These are phyloP conservation scores for Luperina testacea DNA, from an alignment of 2,888 invertebrate genomes.

Conservation along the genomic window DNA sequence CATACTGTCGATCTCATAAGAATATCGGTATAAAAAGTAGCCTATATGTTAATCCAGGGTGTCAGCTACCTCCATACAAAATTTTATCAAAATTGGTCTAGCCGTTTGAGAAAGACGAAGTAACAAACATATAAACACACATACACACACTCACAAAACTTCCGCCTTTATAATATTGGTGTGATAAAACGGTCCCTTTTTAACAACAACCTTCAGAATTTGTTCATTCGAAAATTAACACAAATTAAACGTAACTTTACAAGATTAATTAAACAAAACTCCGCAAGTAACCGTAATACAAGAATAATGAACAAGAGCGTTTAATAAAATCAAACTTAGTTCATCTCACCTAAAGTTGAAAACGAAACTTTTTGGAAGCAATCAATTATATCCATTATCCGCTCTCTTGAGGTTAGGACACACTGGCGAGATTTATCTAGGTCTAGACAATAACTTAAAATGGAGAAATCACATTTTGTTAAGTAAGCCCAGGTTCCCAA, in stretches of 20 bases:
- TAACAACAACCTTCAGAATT: not conserved
- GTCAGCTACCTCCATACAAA: no score
- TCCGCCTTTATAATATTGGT: no score
- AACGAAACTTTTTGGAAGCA: constrained; percentile 55
- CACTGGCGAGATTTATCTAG: not conserved
- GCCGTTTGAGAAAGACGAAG: no score
- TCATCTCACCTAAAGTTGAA: constrained; percentile 41
- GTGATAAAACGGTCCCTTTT: not conserved
- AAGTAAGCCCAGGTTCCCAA: no score
- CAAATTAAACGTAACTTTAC: constrained; percentile 16
- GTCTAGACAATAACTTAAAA: not conserved
- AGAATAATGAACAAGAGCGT: constrained; percentile 41
- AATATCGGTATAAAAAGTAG: no score
- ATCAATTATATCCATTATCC: constrained; percentile 49
- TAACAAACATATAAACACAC: no score
- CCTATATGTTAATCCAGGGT: no score
- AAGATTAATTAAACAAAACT: constrained; percentile 53
- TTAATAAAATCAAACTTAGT: constrained; percentile 51
- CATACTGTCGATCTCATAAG: no score
- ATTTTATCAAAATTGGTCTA: no score
- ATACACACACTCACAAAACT: no score
- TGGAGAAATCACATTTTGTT: not conserved
- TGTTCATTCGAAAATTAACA: not conserved
- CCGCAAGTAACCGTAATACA: constrained; percentile 13
- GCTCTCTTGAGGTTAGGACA: constrained; percentile 10